Conservation (phyloP, 37 sponge, comb jelly and placozoan species). For the Oopsacas minuta region DNA sequence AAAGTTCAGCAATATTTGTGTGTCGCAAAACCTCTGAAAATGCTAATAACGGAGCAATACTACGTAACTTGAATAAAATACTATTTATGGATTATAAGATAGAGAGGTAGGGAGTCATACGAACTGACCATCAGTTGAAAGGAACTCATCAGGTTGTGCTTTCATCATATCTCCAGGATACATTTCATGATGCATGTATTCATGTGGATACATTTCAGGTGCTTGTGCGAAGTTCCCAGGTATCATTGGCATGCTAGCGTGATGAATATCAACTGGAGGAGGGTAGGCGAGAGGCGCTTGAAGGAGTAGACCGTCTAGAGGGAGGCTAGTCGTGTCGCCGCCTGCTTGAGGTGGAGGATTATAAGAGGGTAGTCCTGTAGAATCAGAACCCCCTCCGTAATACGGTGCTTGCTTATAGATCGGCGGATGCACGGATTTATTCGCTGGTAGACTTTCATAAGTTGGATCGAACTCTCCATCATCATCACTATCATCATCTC, state of each 20-base stretch:
- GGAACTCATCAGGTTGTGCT: neutral
- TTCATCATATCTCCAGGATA: constrained; percentile 10
- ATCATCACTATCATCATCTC: neutral
- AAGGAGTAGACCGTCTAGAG: neutral
- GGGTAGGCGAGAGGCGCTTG: neutral
- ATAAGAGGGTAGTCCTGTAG: neutral
- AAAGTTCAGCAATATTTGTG: neutral
- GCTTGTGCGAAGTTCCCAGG: neutral
- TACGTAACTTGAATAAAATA: neutral
- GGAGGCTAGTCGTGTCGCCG: neutral
- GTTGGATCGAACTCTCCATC: constrained; percentile 15
- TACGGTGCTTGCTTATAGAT: neutral
- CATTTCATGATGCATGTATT: neutral
- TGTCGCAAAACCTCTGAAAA: neutral
- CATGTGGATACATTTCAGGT: neutral
- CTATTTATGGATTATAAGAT: neutral
- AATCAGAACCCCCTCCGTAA: neutral
- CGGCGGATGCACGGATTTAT: neutral
- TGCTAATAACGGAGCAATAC: neutral
- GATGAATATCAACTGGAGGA: neutral
- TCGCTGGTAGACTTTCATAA: neutral
- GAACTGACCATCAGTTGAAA: constrained; percentile 1
- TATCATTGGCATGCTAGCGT: neutral
- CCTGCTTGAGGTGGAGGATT: neutral
- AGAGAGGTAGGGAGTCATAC: no score